phyloP scores from a whole-genome alignment of 2,797 vertebrate genomes.

The Antennarius maculatus region DNA sequence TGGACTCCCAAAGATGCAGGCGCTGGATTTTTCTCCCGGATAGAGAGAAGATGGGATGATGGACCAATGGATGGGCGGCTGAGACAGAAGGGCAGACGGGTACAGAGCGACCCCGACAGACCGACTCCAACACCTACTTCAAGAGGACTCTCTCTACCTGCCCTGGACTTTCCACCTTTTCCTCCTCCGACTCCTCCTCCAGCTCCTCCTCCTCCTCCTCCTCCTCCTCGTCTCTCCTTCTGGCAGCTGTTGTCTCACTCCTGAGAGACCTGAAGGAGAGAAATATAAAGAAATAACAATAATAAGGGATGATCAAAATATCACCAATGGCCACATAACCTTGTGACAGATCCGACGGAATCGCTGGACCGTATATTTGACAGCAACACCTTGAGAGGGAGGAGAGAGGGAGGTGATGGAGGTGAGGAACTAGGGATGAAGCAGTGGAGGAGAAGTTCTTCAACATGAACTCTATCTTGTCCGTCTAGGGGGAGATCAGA shows the following conservation, averaged over 20 bases:
- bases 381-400: slow-evolving; percentile 24
- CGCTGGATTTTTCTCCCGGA: slow-evolving; percentile 54
- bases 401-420: slow-evolving; percentile 7
- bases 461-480: slow-evolving; percentile 42
- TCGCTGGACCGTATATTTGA: slow-evolving; percentile 36
- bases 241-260: slow-evolving; percentile 56
- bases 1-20: slow-evolving; percentile 46
- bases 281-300: slow-evolving; percentile 41
- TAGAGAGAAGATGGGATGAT: slow-evolving; percentile 62
- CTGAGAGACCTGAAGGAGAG: slow-evolving; percentile 46
- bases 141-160: slow-evolving; percentile 64
- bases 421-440: slow-evolving; percentile 52
- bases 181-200: slow-evolving; percentile 49
- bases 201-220: slow-evolving; percentile 17
- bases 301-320: slow-evolving; percentile 29
- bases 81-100: slow-evolving; percentile 23
- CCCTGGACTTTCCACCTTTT: slow-evolving; percentile 56
- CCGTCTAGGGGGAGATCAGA: slow-evolving; percentile 36
- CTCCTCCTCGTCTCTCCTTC: slow-evolving; percentile 45
- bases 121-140: slow-evolving; percentile 38
- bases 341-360: slow-evolving; percentile 21
- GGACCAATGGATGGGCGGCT: slow-evolving; percentile 42
- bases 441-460: slow-evolving; percentile 25
- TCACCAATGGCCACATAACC: slow-evolving; percentile 15
- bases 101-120: slow-evolving; percentile 29